Conservation (phyloP, 2,113 vertebrate species). For the Andinoacara biseriatus region DNA sequence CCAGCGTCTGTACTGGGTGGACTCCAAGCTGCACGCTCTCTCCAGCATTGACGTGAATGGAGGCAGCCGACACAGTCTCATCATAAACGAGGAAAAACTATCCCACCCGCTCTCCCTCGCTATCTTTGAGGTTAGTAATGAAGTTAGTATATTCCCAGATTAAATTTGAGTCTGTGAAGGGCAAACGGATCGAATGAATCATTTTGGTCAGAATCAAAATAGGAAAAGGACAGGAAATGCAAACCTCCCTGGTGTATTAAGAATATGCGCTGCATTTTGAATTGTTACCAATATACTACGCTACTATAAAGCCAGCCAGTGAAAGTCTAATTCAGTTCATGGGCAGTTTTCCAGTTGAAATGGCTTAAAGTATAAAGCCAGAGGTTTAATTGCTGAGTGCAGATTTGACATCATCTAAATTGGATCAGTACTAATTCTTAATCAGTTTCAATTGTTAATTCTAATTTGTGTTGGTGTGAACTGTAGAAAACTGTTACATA, state of each 20-base stretch:
- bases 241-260: background rate
- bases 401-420: no score
- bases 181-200: background rate
- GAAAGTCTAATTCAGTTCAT: background rate
- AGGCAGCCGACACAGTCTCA: slow-evolving; percentile 74
- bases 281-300: no score
- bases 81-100: slow-evolving; percentile 73
- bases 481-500: background rate
- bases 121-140: slow-evolving; percentile 86
- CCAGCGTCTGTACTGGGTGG: slow-evolving; percentile 91
- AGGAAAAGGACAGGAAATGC: accelerated
- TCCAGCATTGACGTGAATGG: slow-evolving; percentile 86
- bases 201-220: background rate
- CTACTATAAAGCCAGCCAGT: background rate
- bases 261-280: background rate
- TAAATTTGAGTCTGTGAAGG: background rate
- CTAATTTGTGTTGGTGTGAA: no score
- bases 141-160: background rate
- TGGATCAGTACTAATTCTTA: background rate
- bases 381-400: background rate
- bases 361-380: background rate
- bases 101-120: slow-evolving; percentile 84
- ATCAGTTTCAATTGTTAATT: no score
- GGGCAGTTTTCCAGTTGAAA: background rate
- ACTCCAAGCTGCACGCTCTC: slow-evolving; percentile 88